These are phyloP conservation scores for Mythimna albipuncta DNA, from an alignment of 2,888 invertebrate species.

Conservation along the genomic window DNA sequence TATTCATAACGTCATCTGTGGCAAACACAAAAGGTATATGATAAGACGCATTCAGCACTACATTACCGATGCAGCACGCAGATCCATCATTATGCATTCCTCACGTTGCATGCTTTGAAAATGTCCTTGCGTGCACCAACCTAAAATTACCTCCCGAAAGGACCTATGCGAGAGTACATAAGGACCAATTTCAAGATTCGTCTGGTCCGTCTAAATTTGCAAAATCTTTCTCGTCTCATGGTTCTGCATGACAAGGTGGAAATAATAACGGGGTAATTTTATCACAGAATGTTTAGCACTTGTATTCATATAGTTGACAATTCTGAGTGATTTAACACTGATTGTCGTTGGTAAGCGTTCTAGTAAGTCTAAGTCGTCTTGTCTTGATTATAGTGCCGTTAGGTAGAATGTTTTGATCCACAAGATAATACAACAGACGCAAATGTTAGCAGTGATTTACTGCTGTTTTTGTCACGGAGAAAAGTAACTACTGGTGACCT, in stretches of 20 bases:
- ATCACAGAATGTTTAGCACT: slow-evolving; percentile 59
- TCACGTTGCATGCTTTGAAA: slow-evolving; percentile 73
- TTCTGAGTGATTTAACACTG: slow-evolving; percentile 58
- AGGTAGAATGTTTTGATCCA: slow-evolving; percentile 47
- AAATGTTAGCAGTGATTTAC: slow-evolving; percentile 47
- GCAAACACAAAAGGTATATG: slow-evolving; percentile 72
- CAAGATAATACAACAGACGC: slow-evolving; percentile 47
- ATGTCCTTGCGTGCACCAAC: slow-evolving; percentile 74
- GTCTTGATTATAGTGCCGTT: slow-evolving; percentile 52
- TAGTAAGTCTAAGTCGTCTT: slow-evolving; percentile 45
- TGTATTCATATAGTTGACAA: slow-evolving; percentile 60
- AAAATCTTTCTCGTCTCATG: slow-evolving; percentile 53
- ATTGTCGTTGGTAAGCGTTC: slow-evolving; percentile 52
- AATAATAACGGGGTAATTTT: slow-evolving; percentile 68
- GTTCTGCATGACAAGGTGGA: slow-evolving; percentile 66
- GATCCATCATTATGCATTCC: slow-evolving; percentile 80
- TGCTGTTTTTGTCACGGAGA: slow-evolving; percentile 36
- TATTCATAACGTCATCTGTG: slow-evolving; percentile 73
- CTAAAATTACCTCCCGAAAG: slow-evolving; percentile 32
- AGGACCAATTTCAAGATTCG: slow-evolving; percentile 36
- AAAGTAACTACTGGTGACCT: slow-evolving; percentile 41
- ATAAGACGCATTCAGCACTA: slow-evolving; percentile 67
- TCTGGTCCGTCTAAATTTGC: slow-evolving; percentile 27
- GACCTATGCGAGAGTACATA: slow-evolving; percentile 31
- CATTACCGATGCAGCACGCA: slow-evolving; percentile 80